Conservation (phyloP, 35 echinoderm and acorn worm species). For the Eucidaris tribuloides region DNA sequence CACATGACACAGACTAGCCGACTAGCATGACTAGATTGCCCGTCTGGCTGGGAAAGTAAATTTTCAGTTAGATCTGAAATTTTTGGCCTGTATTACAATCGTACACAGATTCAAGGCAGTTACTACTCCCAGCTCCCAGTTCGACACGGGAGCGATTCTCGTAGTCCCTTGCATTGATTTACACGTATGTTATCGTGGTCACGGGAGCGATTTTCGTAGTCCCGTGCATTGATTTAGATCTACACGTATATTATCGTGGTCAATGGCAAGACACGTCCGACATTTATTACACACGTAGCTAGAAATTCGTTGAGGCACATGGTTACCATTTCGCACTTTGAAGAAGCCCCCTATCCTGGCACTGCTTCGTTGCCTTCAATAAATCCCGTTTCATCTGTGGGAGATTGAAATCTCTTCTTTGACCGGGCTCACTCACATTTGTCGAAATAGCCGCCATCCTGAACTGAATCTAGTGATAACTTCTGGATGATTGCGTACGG, state of each 20-base stretch:
- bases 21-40: too few relatives aligned
- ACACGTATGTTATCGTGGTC: neutral
- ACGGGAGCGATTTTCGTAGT: neutral
- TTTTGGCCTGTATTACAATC: too few relatives aligned
- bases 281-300: neutral
- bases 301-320: too few relatives aligned
- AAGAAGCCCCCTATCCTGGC: slow-evolving; percentile 61
- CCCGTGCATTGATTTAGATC: neutral
- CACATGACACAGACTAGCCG: too few relatives aligned
- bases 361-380: slow-evolving; percentile 52
- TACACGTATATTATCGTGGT: neutral
- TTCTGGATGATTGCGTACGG: too few relatives aligned
- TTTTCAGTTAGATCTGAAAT: too few relatives aligned
- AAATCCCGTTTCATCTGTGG: slow-evolving; percentile 73
- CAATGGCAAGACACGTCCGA: neutral
- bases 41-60: too few relatives aligned
- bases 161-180: neutral
- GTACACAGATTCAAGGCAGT: too few relatives aligned
- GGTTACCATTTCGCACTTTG: slow-evolving; percentile 96
- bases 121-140: too few relatives aligned
- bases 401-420: slow-evolving; percentile 36
- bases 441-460: slow-evolving; percentile 49
- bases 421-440: neutral
- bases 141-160: neutral
- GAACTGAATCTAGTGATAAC: too few relatives aligned